These are phyloP conservation scores for Sanderia malayensis DNA, from an alignment of 30 jellyfish, hydroid and myxozoan species.

Conservation along the genomic window DNA sequence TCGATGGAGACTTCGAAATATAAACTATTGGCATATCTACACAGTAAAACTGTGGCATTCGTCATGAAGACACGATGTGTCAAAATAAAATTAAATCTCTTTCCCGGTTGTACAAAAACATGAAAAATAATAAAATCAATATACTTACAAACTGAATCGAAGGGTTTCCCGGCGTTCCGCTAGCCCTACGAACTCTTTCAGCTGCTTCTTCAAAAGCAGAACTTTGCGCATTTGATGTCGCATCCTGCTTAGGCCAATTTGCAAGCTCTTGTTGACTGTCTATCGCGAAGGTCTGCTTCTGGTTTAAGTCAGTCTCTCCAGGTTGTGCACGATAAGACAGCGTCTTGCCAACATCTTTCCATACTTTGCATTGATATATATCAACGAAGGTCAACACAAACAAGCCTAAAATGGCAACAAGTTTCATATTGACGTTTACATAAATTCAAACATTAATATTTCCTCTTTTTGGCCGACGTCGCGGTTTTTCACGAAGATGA, in stretches of 20 bases:
- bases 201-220: slow-evolving; percentile 43
- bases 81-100: too few relatives aligned
- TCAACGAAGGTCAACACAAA: background rate
- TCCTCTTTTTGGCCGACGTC: too few relatives aligned
- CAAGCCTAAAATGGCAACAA: background rate
- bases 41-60: too few relatives aligned
- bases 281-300: slow-evolving; percentile 19
- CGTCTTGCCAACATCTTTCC: slow-evolving; percentile 57
- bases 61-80: too few relatives aligned
- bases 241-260: slow-evolving; percentile 50
- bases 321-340: slow-evolving; percentile 11
- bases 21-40: too few relatives aligned
- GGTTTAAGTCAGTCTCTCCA: slow-evolving; percentile 35
- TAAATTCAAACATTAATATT: too few relatives aligned
- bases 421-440: background rate
- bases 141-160: slow-evolving; percentile 3
- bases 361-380: slow-evolving; percentile 17
- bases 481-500: too few relatives aligned
- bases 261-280: slow-evolving; percentile 38
- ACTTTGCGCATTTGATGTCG: slow-evolving; percentile 4
- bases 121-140: background rate
- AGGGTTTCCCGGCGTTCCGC: slow-evolving; percentile 15
- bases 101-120: too few relatives aligned
- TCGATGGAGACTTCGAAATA: too few relatives aligned
- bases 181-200: slow-evolving; percentile 36